Evolutionary conservation across 2,113 vertebrate genomes (phyloP).

Genomic region (Microtus richardsoni): DNA sequence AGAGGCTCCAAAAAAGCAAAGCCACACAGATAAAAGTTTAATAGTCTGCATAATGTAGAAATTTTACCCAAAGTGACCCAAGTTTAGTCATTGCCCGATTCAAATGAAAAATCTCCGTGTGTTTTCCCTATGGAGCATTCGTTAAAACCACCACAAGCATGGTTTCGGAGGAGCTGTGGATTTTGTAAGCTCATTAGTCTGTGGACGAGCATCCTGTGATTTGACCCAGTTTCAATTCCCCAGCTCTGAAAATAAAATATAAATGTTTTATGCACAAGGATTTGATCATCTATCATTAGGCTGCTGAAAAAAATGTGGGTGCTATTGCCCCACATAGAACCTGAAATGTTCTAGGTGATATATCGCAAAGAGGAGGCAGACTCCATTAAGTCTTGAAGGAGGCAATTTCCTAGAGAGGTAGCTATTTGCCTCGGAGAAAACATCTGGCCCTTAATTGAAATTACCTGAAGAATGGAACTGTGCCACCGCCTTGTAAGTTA

Average conservation of each 20-base stretch:
- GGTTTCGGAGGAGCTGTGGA: conserved; percentile 69
- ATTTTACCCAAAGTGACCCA: conserved; percentile 66
- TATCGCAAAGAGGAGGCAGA: background rate
- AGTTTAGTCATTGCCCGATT: conserved; percentile 55
- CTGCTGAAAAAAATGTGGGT: conserved; percentile 57
- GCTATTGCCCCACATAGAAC: background rate
- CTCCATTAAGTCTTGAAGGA: background rate
- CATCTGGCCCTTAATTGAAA: background rate
- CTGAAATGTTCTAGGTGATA: background rate
- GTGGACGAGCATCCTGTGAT: conserved; percentile 70
- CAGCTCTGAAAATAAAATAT: conserved; percentile 72
- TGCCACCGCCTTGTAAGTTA: background rate
- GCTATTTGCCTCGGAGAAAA: conserved; percentile 19
- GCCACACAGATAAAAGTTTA: conserved; percentile 39
- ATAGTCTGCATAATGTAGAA: conserved; percentile 15
- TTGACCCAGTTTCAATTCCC: conserved; percentile 74
- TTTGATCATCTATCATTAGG: conserved; percentile 55
- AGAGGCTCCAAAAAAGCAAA: conserved; percentile 45
- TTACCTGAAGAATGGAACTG: background rate
- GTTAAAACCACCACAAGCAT: conserved; percentile 62
- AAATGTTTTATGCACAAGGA: conserved; percentile 67
- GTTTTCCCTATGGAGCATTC: conserved; percentile 62
- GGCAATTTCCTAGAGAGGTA: conserved; percentile 33
- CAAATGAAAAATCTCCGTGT: conserved; percentile 49
- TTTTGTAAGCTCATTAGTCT: conserved; percentile 76